Percentiles rank a stretch among this genome's conserved stretches.
Evolutionary conservation across 2,113 vertebrate genomes (phyloP).

Genomic region (Grallaria varia): DNA sequence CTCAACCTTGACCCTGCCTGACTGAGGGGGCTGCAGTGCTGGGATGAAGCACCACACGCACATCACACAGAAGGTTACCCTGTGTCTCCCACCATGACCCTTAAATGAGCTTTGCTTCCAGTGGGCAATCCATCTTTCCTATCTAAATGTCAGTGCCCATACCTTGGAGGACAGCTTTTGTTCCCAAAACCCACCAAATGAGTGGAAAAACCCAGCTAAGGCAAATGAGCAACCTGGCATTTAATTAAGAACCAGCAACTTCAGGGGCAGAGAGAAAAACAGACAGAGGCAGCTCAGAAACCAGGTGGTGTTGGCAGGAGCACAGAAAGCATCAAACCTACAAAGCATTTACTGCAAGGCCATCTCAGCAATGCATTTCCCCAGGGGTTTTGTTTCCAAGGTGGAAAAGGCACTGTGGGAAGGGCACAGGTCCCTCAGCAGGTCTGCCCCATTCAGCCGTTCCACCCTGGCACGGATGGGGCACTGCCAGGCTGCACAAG

Average conservation of each 20-base stretch:
- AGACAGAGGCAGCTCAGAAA: background rate
- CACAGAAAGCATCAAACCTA: background rate
- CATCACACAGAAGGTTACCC: background rate
- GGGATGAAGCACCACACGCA: rapidly evolving
- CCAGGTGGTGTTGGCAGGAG: background rate
- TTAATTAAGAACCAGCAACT: background rate
- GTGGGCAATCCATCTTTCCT: rapidly evolving
- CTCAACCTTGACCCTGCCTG: background rate
- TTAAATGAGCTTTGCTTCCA: background rate
- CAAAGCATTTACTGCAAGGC: background rate
- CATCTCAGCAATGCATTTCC: rapidly evolving
- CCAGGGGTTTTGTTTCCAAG: background rate
- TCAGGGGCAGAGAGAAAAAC: background rate
- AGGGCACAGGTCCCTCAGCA: background rate
- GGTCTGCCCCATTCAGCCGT: background rate
- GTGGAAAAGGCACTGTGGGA: background rate
- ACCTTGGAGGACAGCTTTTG: background rate
- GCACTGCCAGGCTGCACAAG: background rate
- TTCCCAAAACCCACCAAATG: rapidly evolving
- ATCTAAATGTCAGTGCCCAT: rapidly evolving
- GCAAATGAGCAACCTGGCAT: background rate
- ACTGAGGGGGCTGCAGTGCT: background rate
- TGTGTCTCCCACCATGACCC: rapidly evolving
- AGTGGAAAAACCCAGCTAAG: background rate
- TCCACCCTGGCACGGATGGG: rapidly evolving